phyloP scores from a whole-genome alignment of 2,797 vertebrate genomes.

The Artibeus lituratus region DNA sequence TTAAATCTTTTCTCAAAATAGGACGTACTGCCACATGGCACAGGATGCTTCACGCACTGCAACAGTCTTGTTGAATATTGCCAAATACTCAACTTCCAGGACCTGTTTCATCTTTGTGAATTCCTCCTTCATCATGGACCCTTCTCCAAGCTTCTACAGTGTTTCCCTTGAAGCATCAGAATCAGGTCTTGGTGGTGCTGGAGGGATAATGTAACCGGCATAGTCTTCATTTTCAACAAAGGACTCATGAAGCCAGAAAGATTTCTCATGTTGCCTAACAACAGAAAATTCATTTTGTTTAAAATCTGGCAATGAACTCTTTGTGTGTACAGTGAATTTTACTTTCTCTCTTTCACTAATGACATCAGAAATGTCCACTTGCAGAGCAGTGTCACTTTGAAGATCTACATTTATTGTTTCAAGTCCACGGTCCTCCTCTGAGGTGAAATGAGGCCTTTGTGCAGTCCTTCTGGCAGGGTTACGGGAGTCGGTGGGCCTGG shows the following conservation, averaged over 20 bases:
- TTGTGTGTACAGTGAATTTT: constrained; percentile 99
- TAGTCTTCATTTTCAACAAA: constrained; percentile 98
- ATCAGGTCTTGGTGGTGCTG: constrained; percentile 95
- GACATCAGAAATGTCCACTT: constrained; percentile 98
- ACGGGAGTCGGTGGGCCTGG: constrained; percentile 13
- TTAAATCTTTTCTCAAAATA: background rate
- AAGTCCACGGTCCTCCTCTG: constrained; percentile 95
- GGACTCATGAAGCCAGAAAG: constrained; percentile 99
- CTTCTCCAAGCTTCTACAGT: constrained; percentile 97
- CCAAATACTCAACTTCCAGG: constrained; percentile 86
- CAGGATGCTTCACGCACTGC: background rate
- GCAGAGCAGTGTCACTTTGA: constrained; percentile 95
- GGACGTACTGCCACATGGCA: background rate
- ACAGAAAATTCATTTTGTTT: constrained; percentile 99
- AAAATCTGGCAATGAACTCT: constrained; percentile 98
- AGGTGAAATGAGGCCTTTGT: constrained; percentile 98
- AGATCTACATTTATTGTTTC: constrained; percentile 97
- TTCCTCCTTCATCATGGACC: constrained; percentile 99
- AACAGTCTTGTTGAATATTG: background rate
- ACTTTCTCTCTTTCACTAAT: constrained; percentile 98
- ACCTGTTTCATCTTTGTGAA: constrained; percentile 99
- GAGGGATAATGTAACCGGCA: constrained; percentile 97
- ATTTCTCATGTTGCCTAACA: constrained; percentile 97
- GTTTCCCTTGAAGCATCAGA: constrained; percentile 98
- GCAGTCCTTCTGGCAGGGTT: constrained; percentile 94